phyloP scores from a whole-genome alignment of 1,140 invertebrate genomes.

The Drosophila micromelanica region DNA sequence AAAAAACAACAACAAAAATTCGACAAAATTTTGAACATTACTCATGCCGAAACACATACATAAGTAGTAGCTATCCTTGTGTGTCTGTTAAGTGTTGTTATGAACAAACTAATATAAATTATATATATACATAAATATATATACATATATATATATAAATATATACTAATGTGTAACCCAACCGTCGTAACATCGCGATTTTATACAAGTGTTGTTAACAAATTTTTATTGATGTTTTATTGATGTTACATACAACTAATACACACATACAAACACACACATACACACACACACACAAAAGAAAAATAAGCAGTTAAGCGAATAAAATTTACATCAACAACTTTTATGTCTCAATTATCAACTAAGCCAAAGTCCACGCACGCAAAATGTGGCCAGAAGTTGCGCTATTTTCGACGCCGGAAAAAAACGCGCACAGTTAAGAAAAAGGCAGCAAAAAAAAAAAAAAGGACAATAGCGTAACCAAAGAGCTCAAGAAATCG shows the following conservation, averaged over 20 bases:
- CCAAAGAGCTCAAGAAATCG: constrained; percentile 54
- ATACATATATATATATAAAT: constrained; percentile 38
- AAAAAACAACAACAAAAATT: constrained; percentile 27
- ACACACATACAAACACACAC: constrained; percentile 33
- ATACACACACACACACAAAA: constrained; percentile 25
- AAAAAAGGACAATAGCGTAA: constrained; percentile 56
- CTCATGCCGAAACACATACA: constrained; percentile 32
- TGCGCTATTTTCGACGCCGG: background rate
- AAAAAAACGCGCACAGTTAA: constrained; percentile 11
- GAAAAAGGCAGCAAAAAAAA: background rate
- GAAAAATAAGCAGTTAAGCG: constrained; percentile 6
- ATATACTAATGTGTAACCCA: constrained; percentile 63
- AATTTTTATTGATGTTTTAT: constrained; percentile 73
- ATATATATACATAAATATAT: constrained; percentile 45
- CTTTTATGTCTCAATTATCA: constrained; percentile 16
- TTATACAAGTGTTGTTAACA: constrained; percentile 81
- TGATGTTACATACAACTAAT: constrained; percentile 71
- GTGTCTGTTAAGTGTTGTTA: constrained; percentile 64
- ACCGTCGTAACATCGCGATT: constrained; percentile 78
- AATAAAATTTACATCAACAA: constrained; percentile 19
- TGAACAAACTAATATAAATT: constrained; percentile 30
- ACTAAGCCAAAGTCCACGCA: constrained; percentile 38
- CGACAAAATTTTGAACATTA: constrained; percentile 21
- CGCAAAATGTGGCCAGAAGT: constrained; percentile 11
- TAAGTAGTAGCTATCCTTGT: constrained; percentile 16